phyloP scores from a whole-genome alignment of 2,113 vertebrate genomes.

The Ploceus nigricollis region DNA sequence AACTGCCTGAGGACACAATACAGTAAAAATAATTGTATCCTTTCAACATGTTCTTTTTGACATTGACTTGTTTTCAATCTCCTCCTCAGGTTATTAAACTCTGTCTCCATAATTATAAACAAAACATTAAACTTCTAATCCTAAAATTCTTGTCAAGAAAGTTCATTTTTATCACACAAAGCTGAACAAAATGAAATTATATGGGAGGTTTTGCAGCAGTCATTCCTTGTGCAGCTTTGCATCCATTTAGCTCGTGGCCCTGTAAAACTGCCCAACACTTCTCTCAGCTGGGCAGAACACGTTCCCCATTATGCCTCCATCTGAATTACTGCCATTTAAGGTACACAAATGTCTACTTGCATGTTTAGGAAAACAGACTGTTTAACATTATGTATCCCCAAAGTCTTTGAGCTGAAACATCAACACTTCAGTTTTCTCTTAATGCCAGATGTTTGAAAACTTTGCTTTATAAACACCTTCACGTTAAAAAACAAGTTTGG shows the following conservation, averaged over 20 bases:
- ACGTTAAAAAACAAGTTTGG: neutral
- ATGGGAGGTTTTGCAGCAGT: neutral
- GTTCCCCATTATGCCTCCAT: neutral
- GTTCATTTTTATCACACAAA: neutral
- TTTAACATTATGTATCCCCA: neutral
- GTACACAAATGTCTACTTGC: neutral
- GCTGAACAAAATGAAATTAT: neutral
- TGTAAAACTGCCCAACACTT: neutral
- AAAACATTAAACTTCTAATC: neutral
- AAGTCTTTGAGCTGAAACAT: constrained; percentile 15
- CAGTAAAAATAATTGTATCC: neutral
- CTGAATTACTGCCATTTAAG: neutral
- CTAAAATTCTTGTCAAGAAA: neutral
- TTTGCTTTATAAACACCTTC: neutral
- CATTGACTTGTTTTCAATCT: neutral
- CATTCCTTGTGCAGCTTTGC: neutral
- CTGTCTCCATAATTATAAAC: neutral
- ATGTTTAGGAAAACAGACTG: neutral
- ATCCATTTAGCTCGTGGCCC: neutral
- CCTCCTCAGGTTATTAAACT: neutral
- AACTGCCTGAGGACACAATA: neutral
- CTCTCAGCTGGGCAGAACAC: neutral
- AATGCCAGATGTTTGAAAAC: neutral
- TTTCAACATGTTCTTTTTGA: neutral
- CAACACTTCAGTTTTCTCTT: neutral